Evolutionary conservation across 2,888 invertebrate genomes (phyloP), one percentile per base, ranked within the genome.

Genomic region (Eristalis arbustorum): DNA sequence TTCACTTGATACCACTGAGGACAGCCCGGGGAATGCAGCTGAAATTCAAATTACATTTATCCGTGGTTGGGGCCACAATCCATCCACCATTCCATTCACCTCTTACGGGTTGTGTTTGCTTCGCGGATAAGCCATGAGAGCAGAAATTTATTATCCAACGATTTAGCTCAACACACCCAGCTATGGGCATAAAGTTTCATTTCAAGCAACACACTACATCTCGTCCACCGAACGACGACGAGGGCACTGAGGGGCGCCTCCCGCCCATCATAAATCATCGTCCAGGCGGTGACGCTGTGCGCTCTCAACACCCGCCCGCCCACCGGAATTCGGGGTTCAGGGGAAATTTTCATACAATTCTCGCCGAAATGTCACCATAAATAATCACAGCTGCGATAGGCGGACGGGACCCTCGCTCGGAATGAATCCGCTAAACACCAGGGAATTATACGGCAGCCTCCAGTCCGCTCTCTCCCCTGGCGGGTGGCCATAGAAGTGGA

Each of bases 361-460:
- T 69, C 73, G 61, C 81, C 56, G 34, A 77, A 81, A 85, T 81
- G 84, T 81, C 84, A 76, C 64, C 68, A 81, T 85, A 85, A 85
- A 85, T 81, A 85, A 81, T 85, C 76, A 68, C 76, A 76, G 84
- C 84, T 85, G 81, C 40, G 49, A 77, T 64, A 81, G 68, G 57
- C 67, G 63, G 67, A 63, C 40, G 68, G 14, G 49, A 59, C 14
- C 14, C 23, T 49, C 63, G 28, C n/a, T 57, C 28, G 71, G 49
- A 74, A 69, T 59, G 40, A 76, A 73, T 73, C 71, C 66, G 63
- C 25, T 68, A 14, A 74, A 66, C 61, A 71, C 59, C 71, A 71
- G 66, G 62, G 67, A 67, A 73, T 73, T 73, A 68, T 66, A 56
- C 40, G 11, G 67, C 49, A 28, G 49, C 5, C 49, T 1, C 28